phyloP scores from a whole-genome alignment of 1,140 invertebrate species.

The Tenebrio molitor region DNA sequence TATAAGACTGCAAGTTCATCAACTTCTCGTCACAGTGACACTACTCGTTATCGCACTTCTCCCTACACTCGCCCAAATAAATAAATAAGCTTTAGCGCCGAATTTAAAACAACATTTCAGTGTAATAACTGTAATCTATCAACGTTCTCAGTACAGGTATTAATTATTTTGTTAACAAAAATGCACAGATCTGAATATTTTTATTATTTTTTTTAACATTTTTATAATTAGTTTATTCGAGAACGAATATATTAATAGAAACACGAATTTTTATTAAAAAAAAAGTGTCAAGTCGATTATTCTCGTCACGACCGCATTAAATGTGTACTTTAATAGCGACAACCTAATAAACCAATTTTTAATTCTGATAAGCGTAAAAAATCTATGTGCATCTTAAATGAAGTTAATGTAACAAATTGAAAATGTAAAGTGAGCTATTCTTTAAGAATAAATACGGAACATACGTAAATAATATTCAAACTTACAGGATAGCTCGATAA shows the following conservation, averaged over 20 bases:
- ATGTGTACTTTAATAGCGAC: constrained; percentile 28
- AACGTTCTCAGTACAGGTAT: constrained; percentile 8
- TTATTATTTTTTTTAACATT: background rate
- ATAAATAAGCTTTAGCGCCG: constrained; percentile 50
- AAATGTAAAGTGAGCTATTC: constrained; percentile 50
- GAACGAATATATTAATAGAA: no score
- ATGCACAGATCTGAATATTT: constrained; percentile 31
- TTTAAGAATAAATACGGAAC: constrained; percentile 31
- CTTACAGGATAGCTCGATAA: constrained; percentile 51
- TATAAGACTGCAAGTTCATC: constrained; percentile 55
- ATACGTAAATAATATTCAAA: constrained; percentile 1
- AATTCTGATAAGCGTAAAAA: constrained; percentile 24
- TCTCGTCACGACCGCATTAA: background rate
- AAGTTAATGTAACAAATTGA: constrained; percentile 37
- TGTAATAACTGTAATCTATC: constrained; percentile 41
- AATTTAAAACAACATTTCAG: constrained; percentile 15
- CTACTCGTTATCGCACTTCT: constrained; percentile 54
- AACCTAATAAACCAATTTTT: constrained; percentile 13
- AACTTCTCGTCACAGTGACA: constrained; percentile 52
- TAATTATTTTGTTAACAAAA: constrained; percentile 9
- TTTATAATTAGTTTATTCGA: no score
- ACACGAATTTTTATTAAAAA: no score
- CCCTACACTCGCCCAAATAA: constrained; percentile 57
- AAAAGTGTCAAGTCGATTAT: no score
- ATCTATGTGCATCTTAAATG: constrained; percentile 40